These are phyloP conservation scores for Bombus impatiens DNA, from an alignment of 1,140 invertebrate genomes.

Conservation along the genomic window DNA sequence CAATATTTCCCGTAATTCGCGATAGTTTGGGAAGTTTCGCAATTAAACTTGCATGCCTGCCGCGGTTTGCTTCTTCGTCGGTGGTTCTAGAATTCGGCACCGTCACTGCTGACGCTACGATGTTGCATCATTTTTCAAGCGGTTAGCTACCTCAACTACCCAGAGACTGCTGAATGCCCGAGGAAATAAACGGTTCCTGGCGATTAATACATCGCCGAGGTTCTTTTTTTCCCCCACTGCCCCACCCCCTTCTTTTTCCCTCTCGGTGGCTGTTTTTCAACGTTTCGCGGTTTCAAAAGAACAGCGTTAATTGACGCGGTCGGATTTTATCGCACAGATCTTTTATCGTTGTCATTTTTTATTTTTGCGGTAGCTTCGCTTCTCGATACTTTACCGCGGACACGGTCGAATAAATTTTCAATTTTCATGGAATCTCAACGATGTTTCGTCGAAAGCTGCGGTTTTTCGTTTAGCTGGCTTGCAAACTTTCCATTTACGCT, in stretches of 20 bases:
- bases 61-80: background rate
- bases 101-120: too few species aligned
- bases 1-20: constrained; percentile 69
- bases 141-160: too few species aligned
- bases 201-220: constrained; percentile 15
- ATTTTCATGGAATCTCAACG: background rate
- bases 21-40: constrained; percentile 67
- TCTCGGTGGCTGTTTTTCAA: background rate
- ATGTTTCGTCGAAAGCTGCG: background rate
- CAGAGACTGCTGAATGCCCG: background rate
- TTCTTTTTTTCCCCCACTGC: background rate
- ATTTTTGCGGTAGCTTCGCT: background rate
- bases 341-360: background rate
- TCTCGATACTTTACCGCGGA: background rate
- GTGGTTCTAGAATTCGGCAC: too few species aligned
- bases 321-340: background rate
- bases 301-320: constrained; percentile 1
- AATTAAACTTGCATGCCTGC: constrained; percentile 62
- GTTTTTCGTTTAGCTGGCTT: too few species aligned
- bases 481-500: too few species aligned
- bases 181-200: background rate
- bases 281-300: constrained; percentile 1
- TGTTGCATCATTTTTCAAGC: constrained; percentile 31
- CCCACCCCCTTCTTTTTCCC: background rate
- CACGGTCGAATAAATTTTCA: background rate